A percentile compares a stretch with the other conserved stretches of the same genome.
Conservation (phyloP, 1,140 invertebrate genomes). For the Maconellicoccus hirsutus region DNA sequence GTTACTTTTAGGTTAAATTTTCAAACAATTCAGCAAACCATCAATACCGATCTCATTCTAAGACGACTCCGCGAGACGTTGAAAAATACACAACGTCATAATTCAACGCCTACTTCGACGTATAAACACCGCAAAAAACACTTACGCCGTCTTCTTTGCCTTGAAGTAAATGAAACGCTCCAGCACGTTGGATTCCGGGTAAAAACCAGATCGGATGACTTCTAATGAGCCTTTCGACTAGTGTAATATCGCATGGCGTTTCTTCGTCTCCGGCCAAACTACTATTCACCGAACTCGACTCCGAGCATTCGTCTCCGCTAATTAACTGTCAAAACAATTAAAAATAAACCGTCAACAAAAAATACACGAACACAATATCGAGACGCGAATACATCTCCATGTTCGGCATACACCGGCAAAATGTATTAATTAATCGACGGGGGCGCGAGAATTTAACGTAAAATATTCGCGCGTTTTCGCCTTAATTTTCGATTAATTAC, state of each 20-base stretch:
- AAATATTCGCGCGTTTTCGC: too few species aligned
- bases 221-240: constrained; percentile 74
- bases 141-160: constrained; percentile 84
- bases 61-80: too few species aligned
- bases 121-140: constrained; percentile 27
- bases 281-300: constrained; percentile 18
- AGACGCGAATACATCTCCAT: too few species aligned
- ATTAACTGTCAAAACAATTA: constrained; percentile 17
- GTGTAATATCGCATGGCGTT: constrained; percentile 61
- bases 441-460: too few species aligned
- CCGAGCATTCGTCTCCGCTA: constrained; percentile 20
- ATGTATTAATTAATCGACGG: too few species aligned
- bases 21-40: too few species aligned
- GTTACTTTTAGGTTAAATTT: too few species aligned
- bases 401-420: too few species aligned
- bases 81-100: neutral
- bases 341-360: neutral
- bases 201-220: constrained; percentile 93
- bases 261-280: constrained; percentile 26
- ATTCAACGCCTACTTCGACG: neutral
- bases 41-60: too few species aligned
- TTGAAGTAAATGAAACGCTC: constrained; percentile 82
- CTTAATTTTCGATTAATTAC: too few species aligned
- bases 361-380: neutral
- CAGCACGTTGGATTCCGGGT: constrained; percentile 80